Evolutionary conservation across 2,113 vertebrate species (phyloP), one percentile per base, ranked within the genome.

Genomic region (Antechinus flavipes): DNA sequence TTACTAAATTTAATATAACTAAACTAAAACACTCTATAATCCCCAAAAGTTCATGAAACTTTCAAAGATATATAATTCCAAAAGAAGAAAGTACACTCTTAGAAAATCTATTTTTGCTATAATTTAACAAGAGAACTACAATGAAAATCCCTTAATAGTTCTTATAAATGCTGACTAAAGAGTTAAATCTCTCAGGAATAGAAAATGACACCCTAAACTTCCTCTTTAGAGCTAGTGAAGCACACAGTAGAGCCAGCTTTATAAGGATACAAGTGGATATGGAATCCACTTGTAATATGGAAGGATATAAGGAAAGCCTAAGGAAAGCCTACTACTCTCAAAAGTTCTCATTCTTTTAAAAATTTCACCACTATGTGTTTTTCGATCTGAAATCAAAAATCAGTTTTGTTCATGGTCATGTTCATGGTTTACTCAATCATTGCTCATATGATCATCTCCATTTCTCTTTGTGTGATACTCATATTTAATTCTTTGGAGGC

Each of bases 1-100:
- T 93, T 76, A 27, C 2, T 91, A 89, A 89, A 50, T 94, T 50
- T 93, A 90, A 24, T 54, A 94, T 46, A 91, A 61, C 24, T 5
- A 95, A 94, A 93, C 27, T 53, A 27, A 92, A 96, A 90, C 14
- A 30, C 92, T 94, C 25, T 8, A 84, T 24, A 49, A 61, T 26
- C 46, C 96, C 3, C 89, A 26, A 90, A 14, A 84, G 76, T 26
- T 46, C 23, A 61, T 6, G 8, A 1, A 54, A 53, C 54, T 90
- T 76, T 11, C 3, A 14, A 1, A 27, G 2, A 14, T 47, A 0
- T 54, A 25, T 10, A 24, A 58, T 27, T 49, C 61, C 8, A n/a
- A n/a, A n/a, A 35, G 3, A 76, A 76, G 35, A 76, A 7, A 35
- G 16, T 19, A 19, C 16, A n/a, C 14, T 30, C 35, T 76, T 5